phyloP scores from a whole-genome alignment of 2,888 invertebrate species.

The Acanthoscelides obtectus region DNA sequence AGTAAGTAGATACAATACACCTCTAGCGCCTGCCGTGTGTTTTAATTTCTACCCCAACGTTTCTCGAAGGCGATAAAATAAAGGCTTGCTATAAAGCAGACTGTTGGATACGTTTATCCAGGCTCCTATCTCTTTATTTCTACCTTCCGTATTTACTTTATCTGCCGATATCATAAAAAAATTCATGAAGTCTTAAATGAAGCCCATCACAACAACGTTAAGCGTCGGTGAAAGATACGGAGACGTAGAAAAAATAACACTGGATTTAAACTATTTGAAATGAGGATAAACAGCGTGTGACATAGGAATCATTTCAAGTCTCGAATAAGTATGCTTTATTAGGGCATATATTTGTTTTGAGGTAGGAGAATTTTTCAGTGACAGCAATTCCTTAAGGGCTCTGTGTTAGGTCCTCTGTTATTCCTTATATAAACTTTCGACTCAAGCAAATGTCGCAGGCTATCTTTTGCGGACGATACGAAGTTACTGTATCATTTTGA shows the following conservation, averaged over 20 bases:
- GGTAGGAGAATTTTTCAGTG: no score
- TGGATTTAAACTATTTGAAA: no score
- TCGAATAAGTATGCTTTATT: no score
- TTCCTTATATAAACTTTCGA: no score
- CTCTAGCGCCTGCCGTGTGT: not conserved
- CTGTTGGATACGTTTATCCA: not conserved
- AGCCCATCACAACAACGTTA: not conserved
- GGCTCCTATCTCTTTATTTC: not conserved
- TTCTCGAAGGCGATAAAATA: not conserved
- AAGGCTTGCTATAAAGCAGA: not conserved
- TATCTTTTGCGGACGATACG: no score
- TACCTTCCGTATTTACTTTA: not conserved
- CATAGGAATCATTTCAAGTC: no score
- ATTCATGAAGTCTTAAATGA: not conserved
- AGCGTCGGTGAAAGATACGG: not conserved
- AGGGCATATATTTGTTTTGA: no score
- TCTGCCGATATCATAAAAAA: not conserved
- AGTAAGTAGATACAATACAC: not conserved
- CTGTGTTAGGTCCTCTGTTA: no score
- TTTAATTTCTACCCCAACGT: not conserved
- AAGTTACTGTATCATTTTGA: no score
- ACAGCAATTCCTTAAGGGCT: no score
- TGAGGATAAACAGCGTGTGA: no score
- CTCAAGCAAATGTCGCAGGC: no score
- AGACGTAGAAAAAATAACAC: not conserved